A percentile compares a stretch with the other conserved stretches of the same genome.
Evolutionary conservation across 2,888 invertebrate species (phyloP).

Genomic region (Rhimphoctona megacephalus): DNA sequence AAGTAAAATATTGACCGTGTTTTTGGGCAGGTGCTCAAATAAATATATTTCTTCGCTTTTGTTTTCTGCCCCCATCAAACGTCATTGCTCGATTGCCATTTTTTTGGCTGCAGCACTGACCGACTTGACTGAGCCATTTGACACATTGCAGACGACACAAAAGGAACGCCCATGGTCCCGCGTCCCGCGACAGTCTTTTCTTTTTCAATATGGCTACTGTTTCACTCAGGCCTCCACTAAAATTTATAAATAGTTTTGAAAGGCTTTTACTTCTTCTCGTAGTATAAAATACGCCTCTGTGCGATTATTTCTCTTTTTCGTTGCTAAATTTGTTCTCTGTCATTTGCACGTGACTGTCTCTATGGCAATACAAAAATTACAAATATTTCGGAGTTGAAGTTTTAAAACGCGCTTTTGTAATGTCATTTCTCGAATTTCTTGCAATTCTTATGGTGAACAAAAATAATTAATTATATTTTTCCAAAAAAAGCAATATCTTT

Average conservation of each 20-base stretch:
- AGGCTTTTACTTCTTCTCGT: constrained; percentile 15
- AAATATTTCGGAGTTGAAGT: neutral
- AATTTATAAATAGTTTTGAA: constrained; percentile 11
- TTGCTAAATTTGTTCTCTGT: constrained; percentile 5
- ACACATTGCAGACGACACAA: constrained; percentile 80
- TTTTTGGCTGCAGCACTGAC: constrained; percentile 35
- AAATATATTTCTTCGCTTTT: constrained; percentile 21
- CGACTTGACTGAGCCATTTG: constrained; percentile 67
- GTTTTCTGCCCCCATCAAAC: constrained; percentile 48
- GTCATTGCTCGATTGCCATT: constrained; percentile 62
- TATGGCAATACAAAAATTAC: constrained; percentile 34
- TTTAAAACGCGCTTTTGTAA: neutral
- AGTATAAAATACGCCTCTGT: neutral
- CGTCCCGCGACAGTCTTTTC: constrained; percentile 17
- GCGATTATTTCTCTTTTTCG: constrained; percentile 8
- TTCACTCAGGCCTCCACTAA: neutral
- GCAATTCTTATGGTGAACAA: neutral
- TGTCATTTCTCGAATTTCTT: neutral
- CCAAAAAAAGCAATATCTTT: neutral
- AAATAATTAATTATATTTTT: neutral
- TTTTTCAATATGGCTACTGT: constrained; percentile 58
- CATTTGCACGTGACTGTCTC: constrained; percentile 44
- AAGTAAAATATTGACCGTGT: neutral
- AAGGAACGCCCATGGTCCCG: constrained; percentile 77
- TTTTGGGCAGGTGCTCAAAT: neutral